Percentiles rank a stretch among this genome's conserved stretches.
These are phyloP conservation scores for Esox masquinongy DNA, from an alignment of 2,797 vertebrate species.

Conservation along the genomic window DNA sequence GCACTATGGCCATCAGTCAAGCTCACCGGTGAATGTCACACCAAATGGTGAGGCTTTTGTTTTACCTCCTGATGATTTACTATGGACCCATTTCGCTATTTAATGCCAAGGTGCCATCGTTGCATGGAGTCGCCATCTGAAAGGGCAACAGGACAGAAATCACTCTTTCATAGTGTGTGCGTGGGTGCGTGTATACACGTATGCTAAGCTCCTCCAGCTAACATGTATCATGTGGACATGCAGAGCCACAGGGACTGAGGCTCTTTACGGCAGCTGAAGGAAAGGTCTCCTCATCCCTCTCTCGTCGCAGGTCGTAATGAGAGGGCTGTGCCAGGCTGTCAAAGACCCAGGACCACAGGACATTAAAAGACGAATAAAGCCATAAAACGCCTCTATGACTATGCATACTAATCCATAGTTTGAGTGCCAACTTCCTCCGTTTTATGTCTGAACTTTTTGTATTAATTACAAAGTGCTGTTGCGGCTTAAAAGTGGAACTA, in stretches of 20 bases:
- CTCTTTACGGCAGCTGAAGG: slow-evolving; percentile 40
- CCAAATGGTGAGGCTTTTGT: background rate
- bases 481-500: background rate
- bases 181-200: background rate
- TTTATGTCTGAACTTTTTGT: slow-evolving; percentile 8
- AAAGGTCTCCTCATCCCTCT: slow-evolving; percentile 33
- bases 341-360: slow-evolving; percentile 73
- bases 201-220: background rate
- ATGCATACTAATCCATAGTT: slow-evolving; percentile 79
- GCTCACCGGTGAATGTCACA: background rate
- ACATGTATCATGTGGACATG: slow-evolving; percentile 15
- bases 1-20: background rate
- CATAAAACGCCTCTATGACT: slow-evolving; percentile 76
- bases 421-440: slow-evolving; percentile 53
- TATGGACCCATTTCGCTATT: background rate
- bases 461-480: slow-evolving; percentile 2
- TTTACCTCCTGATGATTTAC: slow-evolving; percentile 7
- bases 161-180: background rate
- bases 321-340: slow-evolving; percentile 72
- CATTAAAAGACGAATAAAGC: slow-evolving; percentile 82
- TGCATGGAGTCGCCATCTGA: background rate
- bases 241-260: slow-evolving; percentile 30
- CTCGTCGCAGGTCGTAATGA: slow-evolving; percentile 43
- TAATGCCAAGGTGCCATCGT: background rate
- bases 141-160: background rate